Conservation (phyloP, 2,113 vertebrate species). For the Pampusana beccarii region DNA sequence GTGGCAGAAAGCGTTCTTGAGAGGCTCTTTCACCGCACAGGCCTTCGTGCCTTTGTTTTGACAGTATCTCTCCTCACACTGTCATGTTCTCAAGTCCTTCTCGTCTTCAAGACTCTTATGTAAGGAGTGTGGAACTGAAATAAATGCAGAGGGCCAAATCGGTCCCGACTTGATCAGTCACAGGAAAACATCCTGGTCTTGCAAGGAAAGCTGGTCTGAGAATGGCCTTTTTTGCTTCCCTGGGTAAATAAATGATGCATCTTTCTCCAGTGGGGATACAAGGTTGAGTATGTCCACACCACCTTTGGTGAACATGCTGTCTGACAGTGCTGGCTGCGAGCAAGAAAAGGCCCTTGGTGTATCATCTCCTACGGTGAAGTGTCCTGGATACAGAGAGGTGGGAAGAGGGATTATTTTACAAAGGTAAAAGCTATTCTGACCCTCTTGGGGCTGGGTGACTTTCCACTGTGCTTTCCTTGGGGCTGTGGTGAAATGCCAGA, state of each 20-base stretch:
- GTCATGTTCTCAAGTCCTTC: constrained; percentile 21
- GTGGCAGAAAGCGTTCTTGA: background rate
- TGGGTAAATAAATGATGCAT: background rate
- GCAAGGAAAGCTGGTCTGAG: background rate
- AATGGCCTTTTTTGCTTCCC: background rate
- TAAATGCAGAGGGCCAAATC: background rate
- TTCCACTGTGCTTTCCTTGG: background rate
- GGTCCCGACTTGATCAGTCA: background rate
- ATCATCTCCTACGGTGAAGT: background rate
- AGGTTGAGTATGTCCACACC: background rate
- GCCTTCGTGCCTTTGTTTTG: constrained; percentile 11
- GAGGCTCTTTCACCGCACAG: background rate
- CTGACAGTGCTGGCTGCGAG: background rate
- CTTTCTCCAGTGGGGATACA: background rate
- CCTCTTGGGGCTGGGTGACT: background rate
- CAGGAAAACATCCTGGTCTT: background rate
- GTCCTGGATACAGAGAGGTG: background rate
- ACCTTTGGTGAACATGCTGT: background rate
- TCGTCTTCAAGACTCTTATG: background rate
- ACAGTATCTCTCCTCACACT: constrained; percentile 30
- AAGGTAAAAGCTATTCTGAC: background rate
- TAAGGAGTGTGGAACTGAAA: constrained; percentile 10
- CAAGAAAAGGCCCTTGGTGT: background rate
- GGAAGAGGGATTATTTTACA: background rate
- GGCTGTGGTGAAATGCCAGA: background rate